Conservation (phyloP, 2,113 vertebrate species). For the Bostrychus sinensis region DNA sequence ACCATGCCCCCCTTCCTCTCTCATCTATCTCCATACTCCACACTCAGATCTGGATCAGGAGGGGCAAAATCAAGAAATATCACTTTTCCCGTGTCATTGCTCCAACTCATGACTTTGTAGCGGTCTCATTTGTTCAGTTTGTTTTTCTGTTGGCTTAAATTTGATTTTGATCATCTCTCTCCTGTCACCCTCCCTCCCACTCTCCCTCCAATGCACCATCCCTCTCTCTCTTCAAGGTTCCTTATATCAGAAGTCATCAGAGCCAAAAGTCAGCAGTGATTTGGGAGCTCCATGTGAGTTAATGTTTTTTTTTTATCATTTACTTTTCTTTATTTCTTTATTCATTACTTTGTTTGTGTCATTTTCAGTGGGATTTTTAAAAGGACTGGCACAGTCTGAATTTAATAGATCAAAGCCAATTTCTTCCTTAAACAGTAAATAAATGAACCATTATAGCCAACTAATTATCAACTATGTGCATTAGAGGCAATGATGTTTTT, state of each 20-base stretch:
- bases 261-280: conserved; percentile 93
- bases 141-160: conserved; percentile 80
- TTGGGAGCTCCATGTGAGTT: conserved; percentile 99
- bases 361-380: no score
- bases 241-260: conserved; percentile 97
- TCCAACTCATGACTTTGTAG: conserved; percentile 82
- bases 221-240: conserved; percentile 88
- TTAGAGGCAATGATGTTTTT: no score
- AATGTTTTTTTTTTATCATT: conserved; percentile 68
- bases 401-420: no score
- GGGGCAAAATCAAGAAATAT: conserved; percentile 75
- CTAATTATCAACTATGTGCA: no score
- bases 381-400: no score
- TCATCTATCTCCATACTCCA: conserved; percentile 70
- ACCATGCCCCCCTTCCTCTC: conserved; percentile 33
- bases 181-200: conserved; percentile 67
- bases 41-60: conserved; percentile 50
- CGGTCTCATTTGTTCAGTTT: conserved; percentile 80
- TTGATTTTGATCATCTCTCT: conserved; percentile 82
- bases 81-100: conserved; percentile 65
- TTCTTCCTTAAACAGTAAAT: no score
- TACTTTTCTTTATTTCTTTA: conserved; percentile 20
- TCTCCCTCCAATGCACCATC: conserved; percentile 65
- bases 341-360: conserved; percentile 33
- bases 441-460: no score